phyloP scores from a whole-genome alignment of 2,888 invertebrate species.

The Parascotia fuliginaria region DNA sequence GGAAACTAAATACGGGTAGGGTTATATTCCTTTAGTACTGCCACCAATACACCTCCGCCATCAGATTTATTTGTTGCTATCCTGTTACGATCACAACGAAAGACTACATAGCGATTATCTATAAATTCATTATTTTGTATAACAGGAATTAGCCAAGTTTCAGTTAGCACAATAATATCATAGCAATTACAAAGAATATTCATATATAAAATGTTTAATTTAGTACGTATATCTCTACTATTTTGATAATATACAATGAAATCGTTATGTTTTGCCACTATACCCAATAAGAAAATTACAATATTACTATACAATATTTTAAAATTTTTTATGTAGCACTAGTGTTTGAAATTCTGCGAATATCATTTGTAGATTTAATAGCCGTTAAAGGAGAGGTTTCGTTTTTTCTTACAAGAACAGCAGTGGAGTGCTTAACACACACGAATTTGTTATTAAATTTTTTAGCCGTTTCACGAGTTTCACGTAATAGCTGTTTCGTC shows the following conservation, averaged over 20 bases:
- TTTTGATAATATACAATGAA: background rate
- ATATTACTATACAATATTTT: too few relatives aligned
- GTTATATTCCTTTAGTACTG: background rate
- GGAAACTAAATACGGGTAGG: background rate
- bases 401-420: background rate
- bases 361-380: background rate
- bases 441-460: slow-evolving; percentile 1
- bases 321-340: background rate
- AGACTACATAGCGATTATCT: slow-evolving; percentile 3
- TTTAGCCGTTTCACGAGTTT: slow-evolving; percentile 1
- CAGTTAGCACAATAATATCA: background rate
- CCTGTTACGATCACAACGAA: slow-evolving; percentile 7
- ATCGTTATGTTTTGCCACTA: background rate
- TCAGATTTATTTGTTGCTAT: slow-evolving; percentile 1
- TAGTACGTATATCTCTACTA: background rate
- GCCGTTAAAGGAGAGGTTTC: slow-evolving; percentile 3
- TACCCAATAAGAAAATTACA: too few relatives aligned
- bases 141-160: slow-evolving; percentile 1
- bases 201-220: slow-evolving; percentile 1
- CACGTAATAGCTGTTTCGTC: slow-evolving; percentile 2
- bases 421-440: slow-evolving; percentile 6
- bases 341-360: background rate
- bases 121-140: background rate
- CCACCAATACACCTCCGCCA: slow-evolving; percentile 1
- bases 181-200: background rate